These are phyloP conservation scores for Nineta flava DNA, from an alignment of 2,888 invertebrate species.

Conservation along the genomic window DNA sequence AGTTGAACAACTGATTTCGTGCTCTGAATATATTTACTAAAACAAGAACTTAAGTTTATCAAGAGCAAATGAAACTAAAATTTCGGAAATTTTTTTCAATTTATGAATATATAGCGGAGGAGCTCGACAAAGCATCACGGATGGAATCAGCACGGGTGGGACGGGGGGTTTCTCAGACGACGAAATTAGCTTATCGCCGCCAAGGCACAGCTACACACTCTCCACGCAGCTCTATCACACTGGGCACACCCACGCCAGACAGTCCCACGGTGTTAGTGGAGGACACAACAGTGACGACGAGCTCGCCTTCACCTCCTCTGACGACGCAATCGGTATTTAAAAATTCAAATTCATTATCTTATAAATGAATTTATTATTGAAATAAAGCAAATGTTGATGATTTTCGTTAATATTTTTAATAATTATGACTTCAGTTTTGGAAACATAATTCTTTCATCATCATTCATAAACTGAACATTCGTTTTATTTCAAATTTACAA, in stretches of 20 bases:
- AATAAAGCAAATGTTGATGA: too few relatives aligned
- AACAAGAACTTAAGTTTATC: too few relatives aligned
- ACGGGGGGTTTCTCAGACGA: slow-evolving; percentile 80
- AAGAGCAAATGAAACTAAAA: too few relatives aligned
- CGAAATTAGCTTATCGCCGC: slow-evolving; percentile 54
- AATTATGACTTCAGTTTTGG: too few relatives aligned
- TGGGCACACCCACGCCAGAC: slow-evolving; percentile 18
- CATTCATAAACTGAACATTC: too few relatives aligned
- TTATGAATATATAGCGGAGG: slow-evolving; percentile 11
- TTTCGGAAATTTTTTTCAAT: too few relatives aligned
- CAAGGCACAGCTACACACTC: slow-evolving; percentile 42
- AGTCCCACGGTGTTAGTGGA: slow-evolving; percentile 32
- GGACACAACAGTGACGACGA: slow-evolving; percentile 28
- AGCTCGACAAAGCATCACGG: slow-evolving; percentile 29
- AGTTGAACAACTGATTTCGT: slow-evolving; percentile 20
- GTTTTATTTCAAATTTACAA: too few relatives aligned
- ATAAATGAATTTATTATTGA: too few relatives aligned
- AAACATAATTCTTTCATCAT: too few relatives aligned
- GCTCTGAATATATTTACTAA: not conserved
- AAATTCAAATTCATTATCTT: not conserved
- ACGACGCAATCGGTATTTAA: slow-evolving; percentile 25
- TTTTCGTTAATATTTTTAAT: too few relatives aligned
- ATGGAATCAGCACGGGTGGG: slow-evolving; percentile 31
- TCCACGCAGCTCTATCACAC: slow-evolving; percentile 39
- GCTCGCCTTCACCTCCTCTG: slow-evolving; percentile 26